These are phyloP conservation scores for Hozukius guyotensis DNA, from an alignment of 2,797 vertebrate genomes.

Conservation along the genomic window DNA sequence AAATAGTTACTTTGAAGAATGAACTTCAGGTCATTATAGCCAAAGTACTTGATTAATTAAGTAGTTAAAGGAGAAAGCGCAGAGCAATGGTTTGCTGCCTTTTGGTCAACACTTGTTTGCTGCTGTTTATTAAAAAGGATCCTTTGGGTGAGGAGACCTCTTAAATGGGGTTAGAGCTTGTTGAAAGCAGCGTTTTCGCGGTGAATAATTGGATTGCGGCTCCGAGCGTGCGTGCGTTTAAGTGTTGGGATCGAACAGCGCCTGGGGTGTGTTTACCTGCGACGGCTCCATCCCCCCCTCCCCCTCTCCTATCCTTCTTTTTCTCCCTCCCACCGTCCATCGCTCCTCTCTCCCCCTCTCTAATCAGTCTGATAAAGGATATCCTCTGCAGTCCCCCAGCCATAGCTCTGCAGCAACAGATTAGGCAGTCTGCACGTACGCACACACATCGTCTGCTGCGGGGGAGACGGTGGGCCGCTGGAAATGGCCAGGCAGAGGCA, in stretches of 20 bases:
- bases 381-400: slow-evolving; percentile 64
- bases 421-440: slow-evolving; percentile 52
- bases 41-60: slow-evolving; percentile 72
- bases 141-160: slow-evolving; percentile 73
- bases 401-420: slow-evolving; percentile 64
- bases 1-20: slow-evolving; percentile 64
- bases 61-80: slow-evolving; percentile 58
- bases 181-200: slow-evolving; percentile 67
- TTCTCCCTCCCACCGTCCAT: slow-evolving; percentile 34
- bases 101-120: slow-evolving; percentile 70
- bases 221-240: slow-evolving; percentile 67
- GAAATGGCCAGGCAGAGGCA: slow-evolving; percentile 30
- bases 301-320: slow-evolving; percentile 18
- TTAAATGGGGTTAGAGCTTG: slow-evolving; percentile 75
- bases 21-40: slow-evolving; percentile 50
- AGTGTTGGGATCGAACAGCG: slow-evolving; percentile 72
- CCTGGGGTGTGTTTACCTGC: slow-evolving; percentile 79
- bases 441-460: slow-evolving; percentile 37
- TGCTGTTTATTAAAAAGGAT: slow-evolving; percentile 75
- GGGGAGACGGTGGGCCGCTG: slow-evolving; percentile 7
- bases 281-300: slow-evolving; percentile 31
- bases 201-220: slow-evolving; percentile 80
- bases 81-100: slow-evolving; percentile 66
- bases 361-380: slow-evolving; percentile 75
- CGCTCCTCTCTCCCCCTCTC: slow-evolving; percentile 28